Percentiles rank a stretch among this genome's conserved stretches.
phyloP scores from a whole-genome alignment of 1,140 invertebrate genomes.

The Apis dorsata region DNA sequence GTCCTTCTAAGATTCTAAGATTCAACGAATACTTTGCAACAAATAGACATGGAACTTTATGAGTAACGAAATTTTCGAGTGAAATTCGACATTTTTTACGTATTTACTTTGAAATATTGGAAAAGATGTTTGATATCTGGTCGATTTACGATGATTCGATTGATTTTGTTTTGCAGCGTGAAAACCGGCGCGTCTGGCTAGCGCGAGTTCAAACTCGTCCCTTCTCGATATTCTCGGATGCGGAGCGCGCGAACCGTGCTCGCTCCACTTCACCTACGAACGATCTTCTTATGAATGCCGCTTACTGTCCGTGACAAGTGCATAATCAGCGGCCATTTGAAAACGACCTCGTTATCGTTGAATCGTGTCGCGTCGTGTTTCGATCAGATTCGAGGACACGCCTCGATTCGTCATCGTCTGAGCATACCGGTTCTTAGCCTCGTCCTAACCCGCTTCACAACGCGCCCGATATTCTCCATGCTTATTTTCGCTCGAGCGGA shows the following conservation, averaged over 20 bases:
- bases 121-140: conserved; percentile 36
- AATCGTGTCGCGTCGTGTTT: conserved; percentile 52
- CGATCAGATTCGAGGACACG: conserved; percentile 60
- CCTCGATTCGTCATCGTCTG: conserved; percentile 68
- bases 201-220: not conserved
- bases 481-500: not conserved
- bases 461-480: not conserved
- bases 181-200: conserved; percentile 23
- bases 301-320: conserved; percentile 62
- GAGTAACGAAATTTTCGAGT: conserved; percentile 14
- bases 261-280: conserved; percentile 39
- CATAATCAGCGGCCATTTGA: conserved; percentile 51
- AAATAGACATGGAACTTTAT: not conserved
- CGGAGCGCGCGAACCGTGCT: conserved; percentile 15
- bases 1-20: too few species aligned
- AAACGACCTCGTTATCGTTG: conserved; percentile 59
- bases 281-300: conserved; percentile 64
- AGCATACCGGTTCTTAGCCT: conserved; percentile 48
- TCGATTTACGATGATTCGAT: conserved; percentile 74
- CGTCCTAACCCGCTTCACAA: not conserved
- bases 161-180: conserved; percentile 59
- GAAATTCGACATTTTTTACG: not conserved
- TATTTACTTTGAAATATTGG: too few species aligned
- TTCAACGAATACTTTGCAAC: not conserved
- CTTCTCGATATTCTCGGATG: not conserved